Evolutionary conservation across 2,113 vertebrate genomes (phyloP).

Genomic region (Barnardius zonarius): DNA sequence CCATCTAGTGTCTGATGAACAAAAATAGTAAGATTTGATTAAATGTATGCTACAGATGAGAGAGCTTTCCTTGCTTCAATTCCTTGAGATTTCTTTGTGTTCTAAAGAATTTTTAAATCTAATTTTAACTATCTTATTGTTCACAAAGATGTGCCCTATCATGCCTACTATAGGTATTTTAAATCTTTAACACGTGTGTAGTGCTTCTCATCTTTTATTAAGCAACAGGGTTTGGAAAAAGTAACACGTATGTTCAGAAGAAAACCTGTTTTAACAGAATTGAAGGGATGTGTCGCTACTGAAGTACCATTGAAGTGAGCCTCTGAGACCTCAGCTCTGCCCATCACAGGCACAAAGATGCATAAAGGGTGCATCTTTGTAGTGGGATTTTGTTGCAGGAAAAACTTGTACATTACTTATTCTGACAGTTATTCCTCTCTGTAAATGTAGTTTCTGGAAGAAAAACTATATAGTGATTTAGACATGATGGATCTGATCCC

Average conservation of each 20-base stretch:
- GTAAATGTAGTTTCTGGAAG: neutral
- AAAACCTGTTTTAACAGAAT: neutral
- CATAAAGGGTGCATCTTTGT: neutral
- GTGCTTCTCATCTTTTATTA: neutral
- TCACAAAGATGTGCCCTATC: neutral
- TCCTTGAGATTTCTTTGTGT: neutral
- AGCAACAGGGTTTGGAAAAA: neutral
- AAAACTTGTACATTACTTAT: neutral
- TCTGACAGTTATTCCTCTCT: neutral
- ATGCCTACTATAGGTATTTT: neutral
- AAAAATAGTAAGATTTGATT: neutral
- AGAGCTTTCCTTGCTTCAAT: neutral
- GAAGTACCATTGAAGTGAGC: neutral
- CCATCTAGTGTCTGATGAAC: slow-evolving; percentile 33
- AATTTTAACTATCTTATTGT: neutral
- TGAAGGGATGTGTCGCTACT: neutral
- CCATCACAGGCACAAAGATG: neutral
- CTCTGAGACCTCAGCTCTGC: neutral
- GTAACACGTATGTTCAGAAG: neutral
- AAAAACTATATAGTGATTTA: neutral
- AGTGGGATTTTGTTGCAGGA: neutral
- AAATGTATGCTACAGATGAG: neutral
- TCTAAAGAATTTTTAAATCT: neutral
- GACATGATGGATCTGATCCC: neutral
- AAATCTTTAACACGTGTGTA: neutral